Evolutionary conservation across 1,140 invertebrate genomes (phyloP), one percentile per base, ranked within the genome.

Genomic region (Pemphigus obesinymphae): DNA sequence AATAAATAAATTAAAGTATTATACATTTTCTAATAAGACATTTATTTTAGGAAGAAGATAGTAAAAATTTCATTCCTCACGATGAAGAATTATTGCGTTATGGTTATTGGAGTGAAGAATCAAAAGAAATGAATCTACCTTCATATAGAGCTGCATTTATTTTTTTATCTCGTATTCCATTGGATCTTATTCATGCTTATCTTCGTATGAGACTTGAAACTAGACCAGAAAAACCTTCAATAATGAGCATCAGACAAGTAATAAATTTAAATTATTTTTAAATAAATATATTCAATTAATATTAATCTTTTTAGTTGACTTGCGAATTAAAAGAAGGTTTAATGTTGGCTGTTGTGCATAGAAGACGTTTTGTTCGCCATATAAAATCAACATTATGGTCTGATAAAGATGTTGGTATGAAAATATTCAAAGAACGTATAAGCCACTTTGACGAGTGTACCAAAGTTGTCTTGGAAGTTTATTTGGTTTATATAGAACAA

Each of bases 131-230:
- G 86, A 90, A 91, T 83, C 88, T 97, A 82, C 96, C 96, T 11
- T 94, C 93, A 10, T 97, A 96, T 87, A 90, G 91, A 84, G 89
- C 91, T 34, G 90, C 92, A 58, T 97, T 95, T 87, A 88, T 97
- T n/a, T 95, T 96, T 85, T 88, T 97, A 0, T 91, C 93, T 63
- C 90, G 91, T 45, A 91, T 96, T 23, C 94, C 94, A 23, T 86
- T 97, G 83, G 94, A 97, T 87, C 91, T 96, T 20, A 92, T 96
- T 82, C 93, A 97, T 84, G 95, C 97, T 87, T 97, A 95, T 87
- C 87, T 97, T 43, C 87, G 90, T 43, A 91, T 97, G 88, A 88
- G 95, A 82, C 88, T 97, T 45, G 94, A 97, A 85, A 93, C 95
- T 63, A 92, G 92, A 83, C 94, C 94, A 0, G 91, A 92, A 34